Percentiles rank a stretch among this genome's conserved stretches.
Evolutionary conservation across 30 jellyfish, hydroid and myxozoan species (phyloP).

Genomic region (Mastigias papua): DNA sequence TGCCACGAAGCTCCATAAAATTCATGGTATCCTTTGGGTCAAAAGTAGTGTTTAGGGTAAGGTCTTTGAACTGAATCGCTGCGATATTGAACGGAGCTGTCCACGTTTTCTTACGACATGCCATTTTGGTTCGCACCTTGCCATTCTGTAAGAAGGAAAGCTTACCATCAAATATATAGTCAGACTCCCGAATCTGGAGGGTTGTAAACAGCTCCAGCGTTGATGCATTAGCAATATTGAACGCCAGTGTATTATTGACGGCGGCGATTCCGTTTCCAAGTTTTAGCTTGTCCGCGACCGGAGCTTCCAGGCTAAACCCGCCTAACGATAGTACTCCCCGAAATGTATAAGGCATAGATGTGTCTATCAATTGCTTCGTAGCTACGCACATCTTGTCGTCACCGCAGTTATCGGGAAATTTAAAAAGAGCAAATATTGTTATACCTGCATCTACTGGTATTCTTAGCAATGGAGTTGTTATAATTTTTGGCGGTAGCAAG

Average conservation of each 20-base stretch:
- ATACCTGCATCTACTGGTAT: constrained; percentile 89
- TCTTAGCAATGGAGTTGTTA: constrained; percentile 95
- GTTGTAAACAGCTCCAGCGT: constrained; percentile 73
- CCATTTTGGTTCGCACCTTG: constrained; percentile 70
- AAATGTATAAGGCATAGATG: constrained; percentile 75
- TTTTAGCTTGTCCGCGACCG: constrained; percentile 55
- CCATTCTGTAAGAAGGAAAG: constrained; percentile 86
- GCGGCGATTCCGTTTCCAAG: constrained; percentile 81
- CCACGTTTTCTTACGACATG: constrained; percentile 81
- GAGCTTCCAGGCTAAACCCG: constrained; percentile 82
- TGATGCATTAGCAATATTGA: constrained; percentile 85
- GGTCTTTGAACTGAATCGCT: constrained; percentile 71
- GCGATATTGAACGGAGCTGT: constrained; percentile 88
- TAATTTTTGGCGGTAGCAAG: constrained; percentile 93
- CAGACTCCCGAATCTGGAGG: constrained; percentile 66
- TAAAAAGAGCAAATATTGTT: constrained; percentile 80
- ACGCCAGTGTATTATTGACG: constrained; percentile 82
- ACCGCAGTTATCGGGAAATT: constrained; percentile 98
- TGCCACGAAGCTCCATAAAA: constrained; percentile 74
- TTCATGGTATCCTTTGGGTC: constrained; percentile 73
- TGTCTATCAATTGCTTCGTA: constrained; percentile 72
- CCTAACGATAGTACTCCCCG: constrained; percentile 85
- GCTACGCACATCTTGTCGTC: constrained; percentile 94
- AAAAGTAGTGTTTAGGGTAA: constrained; percentile 71
- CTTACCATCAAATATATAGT: constrained; percentile 79